Evolutionary conservation across 2,888 invertebrate species (phyloP).

Genomic region (Oscheius sp.): DNA sequence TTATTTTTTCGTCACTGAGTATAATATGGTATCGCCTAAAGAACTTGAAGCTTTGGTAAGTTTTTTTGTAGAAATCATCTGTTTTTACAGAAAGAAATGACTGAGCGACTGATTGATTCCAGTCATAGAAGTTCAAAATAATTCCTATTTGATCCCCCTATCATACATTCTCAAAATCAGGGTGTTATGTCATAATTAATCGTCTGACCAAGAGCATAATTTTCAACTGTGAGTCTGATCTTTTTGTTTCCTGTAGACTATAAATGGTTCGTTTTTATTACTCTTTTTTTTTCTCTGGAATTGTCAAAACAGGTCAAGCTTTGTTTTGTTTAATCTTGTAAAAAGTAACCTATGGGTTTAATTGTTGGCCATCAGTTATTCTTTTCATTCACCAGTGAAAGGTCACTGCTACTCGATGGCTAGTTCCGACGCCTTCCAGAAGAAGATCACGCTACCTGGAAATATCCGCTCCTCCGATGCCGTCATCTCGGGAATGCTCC

Average conservation of each 20-base stretch:
- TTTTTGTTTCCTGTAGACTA: neutral
- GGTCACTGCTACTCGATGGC: no score
- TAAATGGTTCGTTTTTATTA: neutral
- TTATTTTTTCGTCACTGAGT: slow-evolving; percentile 88
- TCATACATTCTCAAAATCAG: neutral
- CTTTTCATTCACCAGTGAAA: no score
- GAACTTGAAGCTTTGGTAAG: slow-evolving; percentile 82
- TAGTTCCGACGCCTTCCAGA: no score
- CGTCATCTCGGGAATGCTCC: neutral
- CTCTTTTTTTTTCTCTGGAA: neutral
- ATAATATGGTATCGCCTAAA: slow-evolving; percentile 82
- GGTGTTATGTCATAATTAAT: slow-evolving; percentile 2
- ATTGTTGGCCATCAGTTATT: no score
- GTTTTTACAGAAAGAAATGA: slow-evolving; percentile 63
- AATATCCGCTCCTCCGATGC: no score
- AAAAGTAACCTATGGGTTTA: no score
- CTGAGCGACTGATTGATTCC: slow-evolving; percentile 53
- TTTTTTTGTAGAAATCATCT: no score
- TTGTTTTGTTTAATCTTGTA: no score
- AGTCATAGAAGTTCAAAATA: slow-evolving; percentile 17
- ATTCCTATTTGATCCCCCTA: neutral
- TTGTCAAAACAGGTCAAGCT: no score
- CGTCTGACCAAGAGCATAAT: neutral
- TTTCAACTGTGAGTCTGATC: neutral
- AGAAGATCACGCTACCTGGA: no score